Conservation (phyloP, 2,797 vertebrate genomes). For the Lepidocolaptes lacrymiger region DNA sequence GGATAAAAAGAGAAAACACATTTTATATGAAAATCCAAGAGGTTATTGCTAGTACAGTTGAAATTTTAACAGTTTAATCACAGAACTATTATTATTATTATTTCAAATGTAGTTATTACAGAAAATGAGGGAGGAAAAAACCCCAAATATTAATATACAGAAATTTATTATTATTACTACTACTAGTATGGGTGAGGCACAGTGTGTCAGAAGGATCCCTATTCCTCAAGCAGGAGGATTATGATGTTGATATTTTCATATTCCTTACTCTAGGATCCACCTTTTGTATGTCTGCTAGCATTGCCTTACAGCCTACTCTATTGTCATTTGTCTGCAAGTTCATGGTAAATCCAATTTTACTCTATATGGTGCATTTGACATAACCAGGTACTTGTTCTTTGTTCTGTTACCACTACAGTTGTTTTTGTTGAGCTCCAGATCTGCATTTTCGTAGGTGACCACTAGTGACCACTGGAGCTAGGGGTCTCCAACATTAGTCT, state of each 20-base stretch:
- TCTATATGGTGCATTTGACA: neutral
- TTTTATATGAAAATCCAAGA: neutral
- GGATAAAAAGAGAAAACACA: neutral
- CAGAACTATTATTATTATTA: neutral
- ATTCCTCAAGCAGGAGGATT: neutral
- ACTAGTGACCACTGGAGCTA: neutral
- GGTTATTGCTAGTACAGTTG: neutral
- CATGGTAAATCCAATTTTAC: neutral
- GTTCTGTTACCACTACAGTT: neutral
- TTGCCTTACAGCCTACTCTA: neutral
- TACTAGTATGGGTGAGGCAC: neutral
- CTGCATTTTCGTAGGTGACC: neutral
- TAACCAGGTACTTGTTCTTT: neutral
- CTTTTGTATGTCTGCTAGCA: neutral
- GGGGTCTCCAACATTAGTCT: neutral
- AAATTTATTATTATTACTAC: neutral
- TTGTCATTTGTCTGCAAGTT: neutral
- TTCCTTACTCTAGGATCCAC: neutral
- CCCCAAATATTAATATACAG: neutral
- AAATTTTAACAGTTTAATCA: neutral
- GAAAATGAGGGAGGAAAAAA: neutral
- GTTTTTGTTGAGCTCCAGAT: neutral
- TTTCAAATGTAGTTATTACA: neutral
- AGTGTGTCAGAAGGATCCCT: rapidly evolving
- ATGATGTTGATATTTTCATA: neutral